Evolutionary conservation across 1,140 invertebrate species (phyloP), one percentile per base, ranked within the genome.

Genomic region (Tetramorium simillimum): DNA sequence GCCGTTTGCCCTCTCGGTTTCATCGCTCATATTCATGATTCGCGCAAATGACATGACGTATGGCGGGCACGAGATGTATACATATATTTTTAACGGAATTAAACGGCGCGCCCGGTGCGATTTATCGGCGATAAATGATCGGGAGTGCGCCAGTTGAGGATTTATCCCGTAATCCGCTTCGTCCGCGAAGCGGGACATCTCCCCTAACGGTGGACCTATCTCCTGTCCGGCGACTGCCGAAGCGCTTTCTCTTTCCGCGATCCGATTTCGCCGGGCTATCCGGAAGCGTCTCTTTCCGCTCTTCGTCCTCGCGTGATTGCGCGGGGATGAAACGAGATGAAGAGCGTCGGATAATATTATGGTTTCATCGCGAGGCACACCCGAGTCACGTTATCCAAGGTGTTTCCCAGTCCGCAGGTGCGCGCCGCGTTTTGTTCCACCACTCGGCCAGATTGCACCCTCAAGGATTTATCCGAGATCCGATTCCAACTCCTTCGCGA

Each of bases 271-370:
- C 37, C 40, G 14, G 14, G 53, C 69, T 72, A 40, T 46, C 18
- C 18, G 21, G 40, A 53, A 60, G 28, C 51, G 21, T 24, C 67
- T 60, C 63, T 75, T 28, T 37, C 70, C 81, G 16, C 70, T 33
- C 33, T 62, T 62, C 21, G 81, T 63, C 73, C 51, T 77, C 37
- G 46, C 70, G 58, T 58, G 82, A 62, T 65, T 53, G 46, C 33
- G 65, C 53, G 28, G 73, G 76, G 21, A 81, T 81, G 63, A 70
- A 70, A 70, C 63, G 63, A 86, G 87, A 91, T 81, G 80, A 87
- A 91, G 80, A 81, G 81, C 75, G 75, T 88, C 72, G 78, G 90
- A 90, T 90, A 90, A 87, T 90, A 85, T 91, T 90, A 89, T 91
- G 89, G 85, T 89, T 90, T 85, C 89, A 86, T 87, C 81, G 65